These are phyloP conservation scores for Heliconius ethilla DNA, from an alignment of 2,888 invertebrate genomes.

Conservation along the genomic window DNA sequence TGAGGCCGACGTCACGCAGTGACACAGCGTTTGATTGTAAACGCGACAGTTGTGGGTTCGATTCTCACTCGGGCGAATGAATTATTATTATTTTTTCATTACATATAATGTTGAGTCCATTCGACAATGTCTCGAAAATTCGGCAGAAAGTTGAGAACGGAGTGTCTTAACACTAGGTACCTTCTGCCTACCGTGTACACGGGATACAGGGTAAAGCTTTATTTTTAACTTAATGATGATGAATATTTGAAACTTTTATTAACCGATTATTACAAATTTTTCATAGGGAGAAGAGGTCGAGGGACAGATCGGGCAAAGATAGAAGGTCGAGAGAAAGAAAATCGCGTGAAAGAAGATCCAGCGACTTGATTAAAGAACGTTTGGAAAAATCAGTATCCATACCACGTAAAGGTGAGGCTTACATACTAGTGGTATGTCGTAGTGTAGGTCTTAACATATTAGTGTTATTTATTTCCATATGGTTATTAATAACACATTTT, in stretches of 20 bases:
- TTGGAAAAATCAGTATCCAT: conserved; percentile 77
- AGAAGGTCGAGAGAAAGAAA: conserved; percentile 74
- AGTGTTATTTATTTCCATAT: background rate
- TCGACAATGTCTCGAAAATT: background rate
- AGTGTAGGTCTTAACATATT: background rate
- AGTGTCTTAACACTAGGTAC: too few species aligned
- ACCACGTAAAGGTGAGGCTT: conserved; percentile 68
- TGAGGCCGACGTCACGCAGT: background rate
- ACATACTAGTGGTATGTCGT: too few species aligned
- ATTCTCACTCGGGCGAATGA: background rate
- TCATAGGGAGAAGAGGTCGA: conserved; percentile 72
- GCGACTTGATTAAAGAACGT: conserved; percentile 75
- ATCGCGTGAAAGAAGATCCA: conserved; percentile 76
- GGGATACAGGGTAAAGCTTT: background rate
- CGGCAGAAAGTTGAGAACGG: too few species aligned
- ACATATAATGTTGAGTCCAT: too few species aligned
- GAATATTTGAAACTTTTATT: conserved; percentile 23
- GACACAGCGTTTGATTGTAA: too few species aligned
- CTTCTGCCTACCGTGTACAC: too few species aligned
- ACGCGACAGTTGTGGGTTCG: too few species aligned
- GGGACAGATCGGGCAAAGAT: conserved; percentile 67
- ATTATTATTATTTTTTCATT: background rate
- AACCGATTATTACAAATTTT: background rate
- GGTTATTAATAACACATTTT: background rate
- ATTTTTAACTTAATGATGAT: background rate